Conservation (phyloP, 2,113 vertebrate genomes). For the Seriola aureovittata region DNA sequence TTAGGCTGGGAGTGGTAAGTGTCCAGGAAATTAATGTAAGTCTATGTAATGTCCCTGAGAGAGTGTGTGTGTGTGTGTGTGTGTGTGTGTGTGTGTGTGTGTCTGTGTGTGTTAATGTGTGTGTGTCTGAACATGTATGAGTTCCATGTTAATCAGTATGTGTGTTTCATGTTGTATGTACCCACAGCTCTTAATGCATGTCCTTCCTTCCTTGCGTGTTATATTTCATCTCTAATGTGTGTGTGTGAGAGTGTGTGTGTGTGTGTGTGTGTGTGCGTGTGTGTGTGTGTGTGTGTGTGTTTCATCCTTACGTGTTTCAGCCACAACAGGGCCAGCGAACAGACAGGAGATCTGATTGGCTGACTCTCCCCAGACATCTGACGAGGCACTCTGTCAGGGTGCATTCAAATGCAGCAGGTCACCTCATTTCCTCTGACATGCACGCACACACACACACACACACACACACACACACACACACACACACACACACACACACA, state of each 20-base stretch:
- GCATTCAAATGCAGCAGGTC: constrained; percentile 61
- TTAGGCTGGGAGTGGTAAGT: too few species aligned
- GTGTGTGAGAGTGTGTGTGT: constrained; percentile 2
- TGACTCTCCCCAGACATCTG: constrained; percentile 66
- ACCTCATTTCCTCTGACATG: constrained; percentile 62
- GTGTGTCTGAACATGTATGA: constrained; percentile 17
- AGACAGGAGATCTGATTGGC: constrained; percentile 67
- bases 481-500: constrained; percentile 2
- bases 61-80: background rate
- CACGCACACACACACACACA: background rate
- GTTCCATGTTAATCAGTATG: constrained; percentile 30
- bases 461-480: constrained; percentile 29
- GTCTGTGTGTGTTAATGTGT: background rate
- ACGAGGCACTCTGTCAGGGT: constrained; percentile 69
- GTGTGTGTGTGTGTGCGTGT: background rate
- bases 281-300: constrained; percentile 7
- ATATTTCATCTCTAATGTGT: constrained; percentile 21
- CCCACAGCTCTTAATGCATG: constrained; percentile 10
- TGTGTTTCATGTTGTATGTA: background rate
- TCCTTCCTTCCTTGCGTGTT: constrained; percentile 18
- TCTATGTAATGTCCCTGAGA: too few species aligned
- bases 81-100: constrained; percentile 1
- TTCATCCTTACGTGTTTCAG: constrained; percentile 9
- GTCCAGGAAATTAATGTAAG: too few species aligned
- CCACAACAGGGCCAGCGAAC: constrained; percentile 27